Base-by-base conservation (phyloP, 2,888 invertebrate species). In the Eretmocerus hayati region DNA sequence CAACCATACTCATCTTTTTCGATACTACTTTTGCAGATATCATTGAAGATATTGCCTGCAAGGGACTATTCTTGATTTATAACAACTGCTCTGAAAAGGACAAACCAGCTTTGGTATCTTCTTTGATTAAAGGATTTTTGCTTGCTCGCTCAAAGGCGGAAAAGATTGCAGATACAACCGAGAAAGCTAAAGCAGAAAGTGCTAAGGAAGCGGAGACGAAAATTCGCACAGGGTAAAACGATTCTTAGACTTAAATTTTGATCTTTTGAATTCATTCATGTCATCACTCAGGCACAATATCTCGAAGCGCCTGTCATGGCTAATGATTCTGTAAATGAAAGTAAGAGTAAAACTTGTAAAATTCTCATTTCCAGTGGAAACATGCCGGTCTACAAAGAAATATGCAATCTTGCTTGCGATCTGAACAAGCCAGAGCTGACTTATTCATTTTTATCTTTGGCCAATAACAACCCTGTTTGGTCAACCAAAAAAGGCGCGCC, bases 371-470 rank as follows among this genome's bases (percentile, higher is more conserved):
- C 75, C 66, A 90, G 92, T 0, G 89, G 89, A 11, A 89, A 87
- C 61, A 75, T 95, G 23, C 87, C 93, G 2, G 95, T 95, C 0
- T 96, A 96, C 73, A 91, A 90, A 67, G 95, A 96, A 71, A 76
- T 96, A 42, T 95, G 94, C 70, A 87, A 91, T 0, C 75, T 95
- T 37, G 94, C 94, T 0, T 91, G 91, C 1, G 94, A 95, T 72
- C 75, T 96, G 54, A 94, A 94, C 66, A 90, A 95, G 67, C 95
- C 95, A 0, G 94, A 95, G 67, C 78, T 96, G 53, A 82, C 94
- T 55, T 96, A 96, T 73, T 90, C 91, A 71, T 96, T 96, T 69
- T 90, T 96, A 89, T 88, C 93, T 69, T 75, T 95, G 55, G 94
- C 94, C 0, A 93, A 93, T 75, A 90, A 94, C 66, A 92, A 95